Base-by-base conservation (phyloP, 2,888 invertebrate genomes). In the Sialis lutaria region DNA sequence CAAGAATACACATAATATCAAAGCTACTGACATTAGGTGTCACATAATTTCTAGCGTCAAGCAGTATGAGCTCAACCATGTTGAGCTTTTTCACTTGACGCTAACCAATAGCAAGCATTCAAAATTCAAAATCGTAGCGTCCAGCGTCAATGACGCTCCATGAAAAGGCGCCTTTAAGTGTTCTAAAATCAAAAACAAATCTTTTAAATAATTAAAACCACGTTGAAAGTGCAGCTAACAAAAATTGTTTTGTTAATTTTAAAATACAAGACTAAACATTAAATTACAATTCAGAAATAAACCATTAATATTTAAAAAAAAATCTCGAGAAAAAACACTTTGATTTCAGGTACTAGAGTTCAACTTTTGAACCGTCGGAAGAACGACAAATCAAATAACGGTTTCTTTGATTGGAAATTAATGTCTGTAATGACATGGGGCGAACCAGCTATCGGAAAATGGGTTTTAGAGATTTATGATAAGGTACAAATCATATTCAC, bases 361-460 rank as follows among this genome's bases (percentile, higher is more conserved):
- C 74, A 78, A 55, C 63, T 93, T 41, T 64, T 93, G 49, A 77
- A 79, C 51, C 67, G 75, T 32, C 70, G 93, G 53, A 72, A 73
- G 33, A 66, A 73, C 44, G 92, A 93, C 59, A 61, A 64, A 13
- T 87, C 88, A 0, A 59, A 60, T 1, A 65, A 69, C 6, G 91
- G 90, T 4, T 90, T 91, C 59, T 55, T 61, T 5, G 72, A 79
- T 55, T 95, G 93, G 93, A 80, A 79, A 6, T 81, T 95, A 57
- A 84, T 84, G 73, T 87, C 90, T 0, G 86, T 91, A 0, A 89
- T 86, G 55, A 84, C 83, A 1, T 95, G 93, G 93, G 91, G 89
- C 1, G 93, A 93, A 64, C 64, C 74, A 50, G 79, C 89, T 0
- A 58, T 60, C 7, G 92, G 92, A 1, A 57, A 64, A 10, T 86